Evolutionary conservation across 1,140 invertebrate species (phyloP).

Genomic region (Brachionus plicatilis): DNA sequence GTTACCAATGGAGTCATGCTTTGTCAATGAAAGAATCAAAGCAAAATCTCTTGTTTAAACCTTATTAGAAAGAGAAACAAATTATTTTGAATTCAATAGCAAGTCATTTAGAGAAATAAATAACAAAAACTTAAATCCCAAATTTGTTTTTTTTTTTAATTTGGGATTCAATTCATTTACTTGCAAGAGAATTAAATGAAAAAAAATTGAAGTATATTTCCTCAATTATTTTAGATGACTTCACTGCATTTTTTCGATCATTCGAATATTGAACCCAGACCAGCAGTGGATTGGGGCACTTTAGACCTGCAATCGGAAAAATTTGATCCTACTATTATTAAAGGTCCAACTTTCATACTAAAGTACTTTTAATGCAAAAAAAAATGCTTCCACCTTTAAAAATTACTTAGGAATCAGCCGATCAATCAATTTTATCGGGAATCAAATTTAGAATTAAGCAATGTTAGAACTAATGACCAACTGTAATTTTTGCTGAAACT

Average conservation of each 20-base stretch:
- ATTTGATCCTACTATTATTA: conserved; percentile 29
- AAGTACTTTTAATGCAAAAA: background rate
- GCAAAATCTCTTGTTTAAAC: conserved; percentile 32
- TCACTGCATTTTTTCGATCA: conserved; percentile 36
- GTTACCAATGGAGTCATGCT: conserved; percentile 36
- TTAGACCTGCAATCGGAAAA: background rate
- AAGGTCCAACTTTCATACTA: background rate
- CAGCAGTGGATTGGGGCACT: conserved; percentile 37
- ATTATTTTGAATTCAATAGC: background rate
- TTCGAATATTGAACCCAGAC: conserved; percentile 10
- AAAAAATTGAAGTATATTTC: background rate
- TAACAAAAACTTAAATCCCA: conserved; percentile 8
- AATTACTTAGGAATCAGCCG: conserved; percentile 19
- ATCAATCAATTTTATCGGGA: conserved; percentile 32
- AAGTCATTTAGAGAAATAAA: conserved; percentile 26
- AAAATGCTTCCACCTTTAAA: background rate
- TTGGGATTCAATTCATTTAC: background rate
- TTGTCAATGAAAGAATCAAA: conserved; percentile 14
- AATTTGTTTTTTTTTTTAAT: background rate
- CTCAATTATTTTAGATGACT: background rate
- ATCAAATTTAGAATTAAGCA: conserved; percentile 7
- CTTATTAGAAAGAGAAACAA: conserved; percentile 1
- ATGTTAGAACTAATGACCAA: conserved; percentile 37
- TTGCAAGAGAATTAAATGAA: background rate
- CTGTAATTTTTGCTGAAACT: conserved; percentile 4